Evolutionary conservation across 2,797 vertebrate genomes (phyloP), one percentile per base, ranked within the genome.

Genomic region (Betta splendens): DNA sequence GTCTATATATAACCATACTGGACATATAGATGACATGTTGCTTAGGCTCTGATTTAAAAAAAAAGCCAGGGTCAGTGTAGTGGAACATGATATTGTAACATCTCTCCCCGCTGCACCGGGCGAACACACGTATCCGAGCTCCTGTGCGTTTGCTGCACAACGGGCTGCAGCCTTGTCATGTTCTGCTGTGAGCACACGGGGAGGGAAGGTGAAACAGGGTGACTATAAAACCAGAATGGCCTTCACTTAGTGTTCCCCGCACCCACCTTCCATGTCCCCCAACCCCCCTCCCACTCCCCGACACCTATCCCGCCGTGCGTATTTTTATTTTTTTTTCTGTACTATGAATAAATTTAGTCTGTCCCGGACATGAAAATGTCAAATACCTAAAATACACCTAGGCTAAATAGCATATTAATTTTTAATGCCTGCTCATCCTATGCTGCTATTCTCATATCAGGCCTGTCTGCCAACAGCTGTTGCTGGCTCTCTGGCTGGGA

Each of bases 321-420:
- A 70, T 77, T 75, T 83, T 78, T 71, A 51, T 71, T 74, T 89
- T 89, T 85, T 84, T 89, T 87, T 85, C 79, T 84, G 80, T 87
- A 90, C 91, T 89, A 92, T 92, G 91, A 93, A 93, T 93, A 93
- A 92, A 93, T 93, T 92, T 80, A 91, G 91, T 90, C 90, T 88
- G 89, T 93, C 92, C 91, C 88, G 89, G 91, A 92, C 92, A 92
- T 93, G 92, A 93, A 93, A 93, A 93, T 93, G 92, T 93, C 92
- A 93, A 93, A 93, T 92, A 92, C 92, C 91, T 93, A 93, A 93
- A 93, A 93, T 93, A 93, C 92, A 93, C 92, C 91, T 92, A 92
- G 90, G 92, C 92, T 93, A 93, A 93, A 93, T 93, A 93, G 92
- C 92, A 89, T 93, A 93, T 93, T 91, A 92, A 93, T 93, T 91